phyloP scores from a whole-genome alignment of 2,113 vertebrate species.

The Camelus bactrianus region DNA sequence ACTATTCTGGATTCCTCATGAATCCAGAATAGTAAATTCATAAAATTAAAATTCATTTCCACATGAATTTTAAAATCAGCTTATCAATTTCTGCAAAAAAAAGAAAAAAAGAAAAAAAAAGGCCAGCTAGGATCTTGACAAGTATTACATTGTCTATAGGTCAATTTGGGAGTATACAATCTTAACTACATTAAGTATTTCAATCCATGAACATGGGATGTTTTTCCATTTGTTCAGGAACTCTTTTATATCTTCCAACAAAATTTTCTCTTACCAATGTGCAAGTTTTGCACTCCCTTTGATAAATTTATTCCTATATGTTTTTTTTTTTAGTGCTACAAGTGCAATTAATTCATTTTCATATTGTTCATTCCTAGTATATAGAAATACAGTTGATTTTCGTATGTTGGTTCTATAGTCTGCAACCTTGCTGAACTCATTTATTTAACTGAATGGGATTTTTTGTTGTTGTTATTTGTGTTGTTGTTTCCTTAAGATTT shows the following conservation, averaged over 20 bases:
- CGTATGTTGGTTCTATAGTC: neutral
- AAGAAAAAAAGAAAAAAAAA: neutral
- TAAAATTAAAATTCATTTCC: neutral
- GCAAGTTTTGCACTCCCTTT: neutral
- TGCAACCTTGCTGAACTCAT: neutral
- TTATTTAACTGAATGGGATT: neutral
- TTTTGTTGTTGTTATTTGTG: neutral
- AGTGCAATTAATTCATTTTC: neutral
- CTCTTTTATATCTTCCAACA: neutral
- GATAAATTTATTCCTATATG: neutral
- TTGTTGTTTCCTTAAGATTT: neutral
- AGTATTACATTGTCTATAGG: neutral
- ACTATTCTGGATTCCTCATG: neutral
- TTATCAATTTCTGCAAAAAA: neutral
- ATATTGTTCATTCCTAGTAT: neutral
- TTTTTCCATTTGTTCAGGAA: neutral
- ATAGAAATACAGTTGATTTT: neutral
- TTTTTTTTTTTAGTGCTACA: neutral
- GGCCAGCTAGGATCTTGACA: neutral
- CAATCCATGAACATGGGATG: neutral
- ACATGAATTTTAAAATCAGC: neutral
- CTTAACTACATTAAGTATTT: neutral
- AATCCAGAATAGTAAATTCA: no score
- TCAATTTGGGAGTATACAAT: neutral
- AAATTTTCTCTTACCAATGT: neutral